Evolutionary conservation across 1,140 invertebrate species (phyloP), one percentile per base, ranked within the genome.

Genomic region (Drosophila repletoides): DNA sequence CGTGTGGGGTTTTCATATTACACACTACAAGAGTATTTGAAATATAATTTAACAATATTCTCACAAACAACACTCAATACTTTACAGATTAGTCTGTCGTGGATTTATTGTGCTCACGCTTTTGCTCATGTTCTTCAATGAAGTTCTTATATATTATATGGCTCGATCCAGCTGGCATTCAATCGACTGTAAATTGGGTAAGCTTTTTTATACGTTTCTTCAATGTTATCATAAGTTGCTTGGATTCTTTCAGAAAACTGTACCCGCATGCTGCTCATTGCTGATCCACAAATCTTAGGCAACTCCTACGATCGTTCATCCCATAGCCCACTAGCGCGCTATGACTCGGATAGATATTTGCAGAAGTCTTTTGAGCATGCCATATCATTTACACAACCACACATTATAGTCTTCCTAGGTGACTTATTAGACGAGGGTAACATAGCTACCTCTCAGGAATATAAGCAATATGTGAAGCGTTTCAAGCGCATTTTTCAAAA

Each of bases 371-470:
- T 97, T 90, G 89, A 91, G 10, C 91, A 93, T 64, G 96, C 95
- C 2, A 84, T 95, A 15, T 90, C 92, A 22, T 93, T 95, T 90
- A 92, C 94, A n/a, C 91, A 95, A 65, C 97, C 97, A 22, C 93
- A 98, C 91, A 92, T 96, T n/a, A 92, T 98, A 48, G 92, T 96
- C 40, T 98, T 97, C 91, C 91, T 98, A 17, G 97, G 98, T 2
- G 97, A 99, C 91, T 91, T 98, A 38, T 95, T 98, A 91, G 97
- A 98, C 90, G 97, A 98, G 92, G 97, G 97, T 0, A 96, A 95
- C 55, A 93, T 95, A 55, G 93, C 96, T 0, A 92, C 91, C 38
- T 88, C 92, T 56, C 89, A 92, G 60, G 93, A 96, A 75, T 98
- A 94, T 90, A 90, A 93, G 73, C 89, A 90, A 52, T 96, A 96